Evolutionary conservation across 2,888 invertebrate genomes (phyloP), one percentile per base, ranked within the genome.

Genomic region (Cataglyphis albicans): DNA sequence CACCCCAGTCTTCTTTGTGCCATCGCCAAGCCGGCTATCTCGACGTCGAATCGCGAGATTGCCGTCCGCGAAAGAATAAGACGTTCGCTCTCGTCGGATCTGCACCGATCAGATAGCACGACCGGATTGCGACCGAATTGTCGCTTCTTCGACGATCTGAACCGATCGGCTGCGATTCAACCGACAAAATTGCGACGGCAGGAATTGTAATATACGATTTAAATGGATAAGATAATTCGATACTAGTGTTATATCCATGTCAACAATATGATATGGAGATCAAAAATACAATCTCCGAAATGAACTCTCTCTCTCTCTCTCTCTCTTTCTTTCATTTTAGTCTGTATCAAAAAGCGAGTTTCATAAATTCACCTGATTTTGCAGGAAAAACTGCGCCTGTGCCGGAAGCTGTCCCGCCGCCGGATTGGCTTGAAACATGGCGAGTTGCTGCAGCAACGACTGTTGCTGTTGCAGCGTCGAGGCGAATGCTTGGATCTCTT

Each of bases 301-400:
- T 21, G 2, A 12, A 12, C 5, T 12, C 15, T 61, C 61, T 29
- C 18, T 32, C 25, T 29, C 25, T 25, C 25, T 29, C 25, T 29
- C 7, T 29, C 32, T 35, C 3, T 44, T 3, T 15, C 5, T 15
- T 5, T 52, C 7, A n/a, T 52, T n/a, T 52, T n/a, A 52, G 7
- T 0, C n/a, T 52, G 1, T 7, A 52, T 44, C 41, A n/a, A n/a
- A 52, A 6, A n/a, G n/a, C 18, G 7, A n/a, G n/a, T n/a, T n/a
- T 52, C 2, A 18, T 10, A 35, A 3, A 89, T 89, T 12, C 74
- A 97, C 97, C 96, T 97, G 97, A 94, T 97, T 97, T 93, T 97
- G 97, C 78, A 97, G 95, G 94, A 97, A 96, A 93, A 97, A 97
- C 93, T 97, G 97, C 32, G 97, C 96, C 90, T 96, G 96, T 6